A percentile compares a stretch with the other conserved stretches of the same genome.
Evolutionary conservation across 2,888 invertebrate genomes (phyloP).

Genomic region (Dorcus hopei): DNA sequence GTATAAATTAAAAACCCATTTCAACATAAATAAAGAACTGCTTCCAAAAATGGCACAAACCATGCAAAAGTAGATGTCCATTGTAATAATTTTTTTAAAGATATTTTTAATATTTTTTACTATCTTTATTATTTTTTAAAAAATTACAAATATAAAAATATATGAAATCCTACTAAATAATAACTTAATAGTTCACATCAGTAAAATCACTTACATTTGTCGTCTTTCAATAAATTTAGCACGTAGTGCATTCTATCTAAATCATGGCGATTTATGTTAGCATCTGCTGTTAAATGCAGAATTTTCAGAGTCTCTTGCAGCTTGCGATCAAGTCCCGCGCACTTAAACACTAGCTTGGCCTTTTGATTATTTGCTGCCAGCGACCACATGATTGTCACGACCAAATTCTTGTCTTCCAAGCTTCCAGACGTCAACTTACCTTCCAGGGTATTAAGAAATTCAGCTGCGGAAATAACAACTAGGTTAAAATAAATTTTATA

Average conservation of each 20-base stretch:
- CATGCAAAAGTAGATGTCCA: no score
- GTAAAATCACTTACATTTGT: slow-evolving; percentile 12
- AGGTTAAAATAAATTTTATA: not conserved
- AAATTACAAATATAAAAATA: slow-evolving; percentile 15
- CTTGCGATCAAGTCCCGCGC: slow-evolving; percentile 50
- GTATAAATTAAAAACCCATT: no score
- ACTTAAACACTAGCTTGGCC: slow-evolving; percentile 57
- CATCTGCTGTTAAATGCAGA: slow-evolving; percentile 41
- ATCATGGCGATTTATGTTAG: slow-evolving; percentile 35
- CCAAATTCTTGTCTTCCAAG: slow-evolving; percentile 49
- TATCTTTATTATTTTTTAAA: no score
- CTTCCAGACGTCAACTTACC: slow-evolving; percentile 48
- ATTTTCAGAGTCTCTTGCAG: slow-evolving; percentile 51
- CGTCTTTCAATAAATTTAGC: slow-evolving; percentile 36
- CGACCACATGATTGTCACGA: slow-evolving; percentile 62
- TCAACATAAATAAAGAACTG: no score
- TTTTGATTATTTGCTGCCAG: slow-evolving; percentile 68
- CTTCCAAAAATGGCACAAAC: no score
- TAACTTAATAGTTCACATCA: not conserved
- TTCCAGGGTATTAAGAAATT: slow-evolving; percentile 52
- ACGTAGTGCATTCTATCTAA: slow-evolving; percentile 41
- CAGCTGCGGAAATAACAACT: slow-evolving; percentile 39
- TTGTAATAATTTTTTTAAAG: no score
- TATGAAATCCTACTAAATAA: slow-evolving; percentile 6
- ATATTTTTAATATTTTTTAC: no score